These are phyloP conservation scores for Diorhabda sublineata DNA, from an alignment of 1,140 invertebrate species.

Conservation along the genomic window DNA sequence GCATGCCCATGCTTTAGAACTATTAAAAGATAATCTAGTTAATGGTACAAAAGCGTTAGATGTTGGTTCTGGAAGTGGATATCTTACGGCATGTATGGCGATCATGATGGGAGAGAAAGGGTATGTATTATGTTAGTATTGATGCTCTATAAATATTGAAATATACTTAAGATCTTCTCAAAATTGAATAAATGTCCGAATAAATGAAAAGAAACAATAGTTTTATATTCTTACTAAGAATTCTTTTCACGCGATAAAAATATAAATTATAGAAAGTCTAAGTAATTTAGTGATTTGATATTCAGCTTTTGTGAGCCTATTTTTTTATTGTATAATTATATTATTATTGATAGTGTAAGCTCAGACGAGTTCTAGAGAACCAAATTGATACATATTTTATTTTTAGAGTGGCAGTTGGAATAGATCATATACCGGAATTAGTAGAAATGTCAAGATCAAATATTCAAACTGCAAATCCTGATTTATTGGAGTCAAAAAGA, in stretches of 20 bases:
- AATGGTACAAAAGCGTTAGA: constrained; percentile 81
- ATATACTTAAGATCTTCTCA: no score
- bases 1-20: constrained; percentile 94
- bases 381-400: neutral
- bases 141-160: no score
- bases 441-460: constrained; percentile 72
- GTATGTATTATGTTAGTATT: constrained; percentile 35
- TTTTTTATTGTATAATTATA: no score
- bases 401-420: constrained; percentile 66
- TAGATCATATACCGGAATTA: constrained; percentile 89
- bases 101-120: constrained; percentile 78
- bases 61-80: constrained; percentile 94
- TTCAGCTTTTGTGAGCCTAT: no score
- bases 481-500: constrained; percentile 60
- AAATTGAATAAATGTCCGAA: no score
- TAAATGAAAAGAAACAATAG: no score
- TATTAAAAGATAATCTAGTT: constrained; percentile 75
- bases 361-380: no score
- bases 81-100: constrained; percentile 93
- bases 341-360: no score
- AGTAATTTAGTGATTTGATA: neutral
- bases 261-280: neutral
- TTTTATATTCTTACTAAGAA: no score
- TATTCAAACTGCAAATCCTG: constrained; percentile 69
- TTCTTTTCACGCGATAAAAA: no score